Conservation (phyloP, 2,888 invertebrate species). For the Meta bourneti region DNA sequence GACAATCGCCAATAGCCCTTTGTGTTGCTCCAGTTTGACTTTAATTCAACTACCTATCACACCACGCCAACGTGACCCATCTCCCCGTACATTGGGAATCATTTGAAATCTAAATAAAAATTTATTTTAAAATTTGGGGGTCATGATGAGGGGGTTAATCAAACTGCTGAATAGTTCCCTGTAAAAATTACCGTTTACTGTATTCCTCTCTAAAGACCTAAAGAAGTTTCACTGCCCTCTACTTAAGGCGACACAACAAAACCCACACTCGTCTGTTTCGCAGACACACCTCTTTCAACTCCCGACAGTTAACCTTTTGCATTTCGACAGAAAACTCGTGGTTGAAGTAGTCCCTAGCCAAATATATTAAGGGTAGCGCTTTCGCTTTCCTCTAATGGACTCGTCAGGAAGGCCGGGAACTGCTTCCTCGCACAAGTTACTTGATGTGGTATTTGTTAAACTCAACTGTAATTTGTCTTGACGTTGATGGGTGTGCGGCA, state of each 20-base stretch:
- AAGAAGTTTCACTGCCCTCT: too few species aligned
- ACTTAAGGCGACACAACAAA: neutral
- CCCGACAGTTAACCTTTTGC: neutral
- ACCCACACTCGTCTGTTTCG: neutral
- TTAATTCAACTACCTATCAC: too few species aligned
- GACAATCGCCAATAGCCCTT: too few species aligned
- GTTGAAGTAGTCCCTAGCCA: neutral
- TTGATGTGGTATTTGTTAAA: conserved; percentile 40
- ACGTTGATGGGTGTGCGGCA: conserved; percentile 44
- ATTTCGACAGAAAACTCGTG: neutral
- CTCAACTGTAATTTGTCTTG: conserved; percentile 48
- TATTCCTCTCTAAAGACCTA: too few species aligned
- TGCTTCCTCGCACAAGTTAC: conserved; percentile 27
- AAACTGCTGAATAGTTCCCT: too few species aligned
- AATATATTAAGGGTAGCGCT: conserved; percentile 24
- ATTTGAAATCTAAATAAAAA: too few species aligned
- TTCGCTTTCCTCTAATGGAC: conserved; percentile 40
- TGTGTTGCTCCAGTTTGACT: too few species aligned
- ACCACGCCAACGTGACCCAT: too few species aligned
- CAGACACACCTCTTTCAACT: neutral
- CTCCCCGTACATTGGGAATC: too few species aligned
- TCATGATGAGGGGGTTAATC: too few species aligned
- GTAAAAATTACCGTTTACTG: too few species aligned
- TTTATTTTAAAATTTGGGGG: too few species aligned
- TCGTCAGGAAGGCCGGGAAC: conserved; percentile 33